Evolutionary conservation across 2,113 vertebrate genomes (phyloP).

Genomic region (Hydrochoerus hydrochaeris): DNA sequence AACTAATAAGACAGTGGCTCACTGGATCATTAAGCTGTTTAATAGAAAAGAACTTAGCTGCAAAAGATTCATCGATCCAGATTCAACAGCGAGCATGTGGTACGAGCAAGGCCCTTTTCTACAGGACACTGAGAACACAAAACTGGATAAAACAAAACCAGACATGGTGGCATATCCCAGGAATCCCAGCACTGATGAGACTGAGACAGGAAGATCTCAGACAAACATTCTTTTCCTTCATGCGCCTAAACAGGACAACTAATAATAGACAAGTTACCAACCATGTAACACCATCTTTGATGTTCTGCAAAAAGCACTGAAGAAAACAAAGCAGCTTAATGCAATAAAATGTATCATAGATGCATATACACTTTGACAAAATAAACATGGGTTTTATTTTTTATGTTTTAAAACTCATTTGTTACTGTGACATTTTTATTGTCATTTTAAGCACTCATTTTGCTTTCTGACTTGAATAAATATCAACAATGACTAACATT

Average conservation of each 20-base stretch:
- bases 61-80: neutral
- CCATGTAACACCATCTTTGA: neutral
- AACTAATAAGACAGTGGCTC: neutral
- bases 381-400: neutral
- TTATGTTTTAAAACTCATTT: neutral
- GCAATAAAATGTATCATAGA: neutral
- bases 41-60: neutral
- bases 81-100: neutral
- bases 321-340: neutral
- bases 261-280: neutral
- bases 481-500: slow-evolving; percentile 21
- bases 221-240: neutral
- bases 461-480: slow-evolving; percentile 54
- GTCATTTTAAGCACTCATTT: neutral
- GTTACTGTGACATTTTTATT: neutral
- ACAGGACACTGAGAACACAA: neutral
- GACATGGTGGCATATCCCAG: neutral
- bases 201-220: neutral
- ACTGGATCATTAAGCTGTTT: neutral
- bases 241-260: neutral
- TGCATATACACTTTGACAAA: neutral
- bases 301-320: neutral
- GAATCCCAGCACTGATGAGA: neutral
- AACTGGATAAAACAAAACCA: neutral
- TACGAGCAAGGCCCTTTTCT: neutral